Conservation (phyloP, 1,140 invertebrate species). For the Aphis craccivora region DNA sequence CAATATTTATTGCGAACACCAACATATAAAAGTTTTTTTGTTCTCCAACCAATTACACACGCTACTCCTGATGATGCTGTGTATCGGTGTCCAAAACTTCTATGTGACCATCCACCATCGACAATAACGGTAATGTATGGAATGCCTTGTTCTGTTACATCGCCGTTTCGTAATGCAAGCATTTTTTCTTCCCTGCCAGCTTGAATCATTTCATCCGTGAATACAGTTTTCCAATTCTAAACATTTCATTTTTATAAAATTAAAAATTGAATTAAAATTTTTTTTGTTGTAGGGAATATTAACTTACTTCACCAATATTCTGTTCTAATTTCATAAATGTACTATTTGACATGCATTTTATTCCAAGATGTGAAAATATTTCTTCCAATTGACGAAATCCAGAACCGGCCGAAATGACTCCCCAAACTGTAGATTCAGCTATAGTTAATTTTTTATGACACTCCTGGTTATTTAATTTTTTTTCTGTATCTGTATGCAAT, state of each 20-base stretch:
- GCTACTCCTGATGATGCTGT: slow-evolving; percentile 4
- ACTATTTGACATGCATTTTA: neutral
- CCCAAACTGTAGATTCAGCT: neutral
- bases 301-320: neutral
- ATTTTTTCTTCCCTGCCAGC: slow-evolving; percentile 53
- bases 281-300: no score
- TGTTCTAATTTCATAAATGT: neutral
- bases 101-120: slow-evolving; percentile 44
- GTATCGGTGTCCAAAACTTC: slow-evolving; percentile 19
- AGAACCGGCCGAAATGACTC: neutral
- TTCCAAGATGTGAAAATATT: neutral
- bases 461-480: no score
- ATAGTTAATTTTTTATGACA: neutral
- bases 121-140: slow-evolving; percentile 48
- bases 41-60: slow-evolving; percentile 58
- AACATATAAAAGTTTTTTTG: slow-evolving; percentile 59
- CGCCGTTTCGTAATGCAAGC: slow-evolving; percentile 45
- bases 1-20: no score
- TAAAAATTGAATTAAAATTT: no score
- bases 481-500: no score
- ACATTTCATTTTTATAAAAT: no score
- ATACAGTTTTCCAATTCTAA: neutral
- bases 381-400: neutral
- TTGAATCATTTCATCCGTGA: slow-evolving; percentile 28
- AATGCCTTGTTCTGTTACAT: slow-evolving; percentile 37